phyloP scores from a whole-genome alignment of 2,888 invertebrate genomes.

The Acleris emargana region DNA sequence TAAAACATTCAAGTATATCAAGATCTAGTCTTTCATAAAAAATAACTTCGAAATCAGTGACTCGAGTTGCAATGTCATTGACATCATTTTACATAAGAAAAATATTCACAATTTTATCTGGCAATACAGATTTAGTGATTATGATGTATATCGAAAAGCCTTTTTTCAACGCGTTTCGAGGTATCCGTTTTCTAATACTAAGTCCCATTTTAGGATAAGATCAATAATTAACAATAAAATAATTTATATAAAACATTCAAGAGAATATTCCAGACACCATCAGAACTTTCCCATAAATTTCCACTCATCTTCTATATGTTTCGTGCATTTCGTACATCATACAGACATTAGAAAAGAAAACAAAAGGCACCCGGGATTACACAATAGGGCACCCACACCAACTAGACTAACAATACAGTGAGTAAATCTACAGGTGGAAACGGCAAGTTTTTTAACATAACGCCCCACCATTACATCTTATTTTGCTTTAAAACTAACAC shows the following conservation, averaged over 20 bases:
- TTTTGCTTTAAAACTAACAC: slow-evolving; percentile 56
- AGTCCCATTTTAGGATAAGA: slow-evolving; percentile 77
- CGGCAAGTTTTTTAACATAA: slow-evolving; percentile 50
- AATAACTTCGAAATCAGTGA: slow-evolving; percentile 79
- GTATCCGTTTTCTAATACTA: slow-evolving; percentile 76
- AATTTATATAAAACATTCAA: slow-evolving; percentile 78
- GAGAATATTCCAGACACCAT: slow-evolving; percentile 66
- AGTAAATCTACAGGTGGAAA: slow-evolving; percentile 77
- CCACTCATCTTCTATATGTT: slow-evolving; percentile 92
- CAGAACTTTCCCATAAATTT: slow-evolving; percentile 66
- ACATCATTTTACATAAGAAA: slow-evolving; percentile 79
- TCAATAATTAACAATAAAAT: slow-evolving; percentile 76
- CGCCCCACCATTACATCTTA: slow-evolving; percentile 60
- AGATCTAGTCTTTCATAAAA: slow-evolving; percentile 79
- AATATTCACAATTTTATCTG: slow-evolving; percentile 84
- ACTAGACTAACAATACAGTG: slow-evolving; percentile 83
- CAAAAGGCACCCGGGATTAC: slow-evolving; percentile 82
- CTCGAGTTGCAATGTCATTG: slow-evolving; percentile 74
- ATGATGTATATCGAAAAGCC: slow-evolving; percentile 76
- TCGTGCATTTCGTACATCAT: slow-evolving; percentile 95
- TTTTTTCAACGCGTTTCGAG: slow-evolving; percentile 63
- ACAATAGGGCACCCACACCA: slow-evolving; percentile 80
- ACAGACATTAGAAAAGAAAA: slow-evolving; percentile 85
- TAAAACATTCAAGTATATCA: slow-evolving; percentile 72
- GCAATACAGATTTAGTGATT: slow-evolving; percentile 80